Conservation (phyloP, 2,113 vertebrate genomes). For the Sorex araneus region DNA sequence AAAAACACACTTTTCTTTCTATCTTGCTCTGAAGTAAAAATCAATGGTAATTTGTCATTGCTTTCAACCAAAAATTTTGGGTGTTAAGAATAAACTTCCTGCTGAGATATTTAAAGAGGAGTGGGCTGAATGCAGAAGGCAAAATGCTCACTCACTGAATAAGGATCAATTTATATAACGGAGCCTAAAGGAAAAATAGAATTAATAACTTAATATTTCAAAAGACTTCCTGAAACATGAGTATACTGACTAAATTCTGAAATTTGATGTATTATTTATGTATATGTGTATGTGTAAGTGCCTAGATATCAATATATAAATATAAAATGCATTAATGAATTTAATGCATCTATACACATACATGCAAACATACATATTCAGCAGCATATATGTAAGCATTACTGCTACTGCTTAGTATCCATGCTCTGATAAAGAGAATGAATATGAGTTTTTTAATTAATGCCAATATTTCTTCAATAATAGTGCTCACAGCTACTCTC, state of each 20-base stretch:
- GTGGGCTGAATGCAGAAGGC: constrained; percentile 80
- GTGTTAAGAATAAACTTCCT: constrained; percentile 84
- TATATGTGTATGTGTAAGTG: neutral
- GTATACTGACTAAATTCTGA: neutral
- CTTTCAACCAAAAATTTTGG: constrained; percentile 80
- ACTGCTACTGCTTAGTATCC: neutral
- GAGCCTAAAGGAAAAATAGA: neutral
- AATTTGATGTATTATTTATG: neutral
- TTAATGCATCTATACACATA: neutral
- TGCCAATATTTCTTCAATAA: constrained; percentile 11
- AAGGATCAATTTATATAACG: constrained; percentile 59
- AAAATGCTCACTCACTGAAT: constrained; percentile 77
- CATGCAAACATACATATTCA: neutral
- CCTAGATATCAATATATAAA: neutral
- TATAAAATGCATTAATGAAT: too few species aligned
- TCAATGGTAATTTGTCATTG: constrained; percentile 83
- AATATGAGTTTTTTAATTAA: constrained; percentile 10
- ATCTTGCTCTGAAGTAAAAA: constrained; percentile 86
- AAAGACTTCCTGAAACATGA: constrained; percentile 48
- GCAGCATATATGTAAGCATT: neutral
- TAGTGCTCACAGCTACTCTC: neutral
- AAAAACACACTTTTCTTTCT: constrained; percentile 81
- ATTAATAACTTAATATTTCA: constrained; percentile 54
- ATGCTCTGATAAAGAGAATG: neutral
- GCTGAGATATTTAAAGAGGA: constrained; percentile 84